Base-by-base conservation (phyloP, 2,797 vertebrate species). In the Rhinichthys osculus region DNA sequence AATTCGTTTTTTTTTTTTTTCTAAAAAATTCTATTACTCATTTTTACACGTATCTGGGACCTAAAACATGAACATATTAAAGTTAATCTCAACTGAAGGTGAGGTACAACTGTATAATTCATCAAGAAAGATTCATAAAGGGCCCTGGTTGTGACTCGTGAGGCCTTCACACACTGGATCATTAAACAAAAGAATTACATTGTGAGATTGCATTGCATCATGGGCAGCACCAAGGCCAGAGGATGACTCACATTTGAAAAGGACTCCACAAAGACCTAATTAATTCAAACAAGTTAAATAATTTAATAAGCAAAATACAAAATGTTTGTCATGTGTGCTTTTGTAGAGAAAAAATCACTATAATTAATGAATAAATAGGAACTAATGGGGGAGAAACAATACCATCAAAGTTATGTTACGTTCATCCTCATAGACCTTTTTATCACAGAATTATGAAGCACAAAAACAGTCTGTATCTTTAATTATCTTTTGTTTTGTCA, bases 401-500 rank as follows among this genome's bases (percentile, higher is more conserved):
- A 74, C 23, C 14, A 27, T 52, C 9, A 64, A 35, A 64, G 42
- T 67, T 47, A 76, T 19, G 42, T 76, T 64, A 83, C 3, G 1
- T 66, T 74, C 30, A 66, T 35, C 82, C 27, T 19, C 16, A 40
- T 10, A 67, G 44, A 77, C n/a, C 27, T 33, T 83, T 33, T 76
- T 13, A 40, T 23, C 9, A 83, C 21, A 66, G 57, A 76, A 67
- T 50, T 76, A 19, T 40, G 23, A 83, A 77, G 40, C 42, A 66
- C 27, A 52, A 23, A 66, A 35, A 50, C 1, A n/a, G 7, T 66
- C 30, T 27, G 66, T 67, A 19, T 66, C 33, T 52, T 83, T 52
- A 83, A 84, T 84, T 16, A 64, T 87, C 74, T 87, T 84, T 85
- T 83, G 82, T 27, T 57, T 79, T 85, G 78, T 57, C 84, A 44